These are phyloP conservation scores for Pristionchus exspectatus DNA, from an alignment of 2,888 invertebrate species.

Conservation along the genomic window DNA sequence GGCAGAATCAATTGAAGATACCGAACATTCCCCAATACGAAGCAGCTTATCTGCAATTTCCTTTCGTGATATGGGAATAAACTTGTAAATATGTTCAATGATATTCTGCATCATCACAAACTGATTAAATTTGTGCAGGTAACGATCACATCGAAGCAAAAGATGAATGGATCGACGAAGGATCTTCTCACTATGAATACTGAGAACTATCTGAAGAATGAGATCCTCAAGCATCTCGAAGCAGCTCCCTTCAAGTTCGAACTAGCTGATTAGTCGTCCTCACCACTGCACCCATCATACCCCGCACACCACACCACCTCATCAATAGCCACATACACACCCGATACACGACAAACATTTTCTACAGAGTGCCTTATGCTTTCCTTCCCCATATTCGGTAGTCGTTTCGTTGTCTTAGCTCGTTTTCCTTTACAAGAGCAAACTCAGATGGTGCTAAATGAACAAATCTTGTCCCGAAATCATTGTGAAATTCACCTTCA, in stretches of 20 bases:
- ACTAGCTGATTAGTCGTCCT: slow-evolving; percentile 35
- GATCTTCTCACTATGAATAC: slow-evolving; percentile 41
- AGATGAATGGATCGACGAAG: slow-evolving; percentile 45
- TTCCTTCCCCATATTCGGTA: slow-evolving; percentile 23
- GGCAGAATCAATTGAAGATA: neutral
- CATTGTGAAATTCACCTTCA: slow-evolving; percentile 23
- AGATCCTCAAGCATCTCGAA: slow-evolving; percentile 25
- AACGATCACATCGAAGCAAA: slow-evolving; percentile 52
- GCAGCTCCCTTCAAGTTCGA: slow-evolving; percentile 46
- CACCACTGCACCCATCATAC: slow-evolving; percentile 12
- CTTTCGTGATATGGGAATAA: neutral
- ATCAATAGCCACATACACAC: slow-evolving; percentile 18
- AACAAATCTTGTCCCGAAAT: slow-evolving; percentile 44
- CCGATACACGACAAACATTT: slow-evolving; percentile 43
- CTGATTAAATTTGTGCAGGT: slow-evolving; percentile 26
- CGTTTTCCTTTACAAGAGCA: slow-evolving; percentile 12
- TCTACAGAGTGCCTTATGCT: slow-evolving; percentile 35
- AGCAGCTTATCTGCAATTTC: neutral
- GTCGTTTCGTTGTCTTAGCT: slow-evolving; percentile 41
- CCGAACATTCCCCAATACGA: neutral
- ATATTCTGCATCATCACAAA: neutral
- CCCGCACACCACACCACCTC: slow-evolving; percentile 39
- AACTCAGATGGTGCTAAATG: slow-evolving; percentile 41
- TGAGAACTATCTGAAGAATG: slow-evolving; percentile 40
- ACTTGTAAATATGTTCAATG: neutral